A percentile compares a stretch with the other conserved stretches of the same genome.
These are phyloP conservation scores for Luffia ferchaultella DNA, from an alignment of 2,888 invertebrate genomes.

Conservation along the genomic window DNA sequence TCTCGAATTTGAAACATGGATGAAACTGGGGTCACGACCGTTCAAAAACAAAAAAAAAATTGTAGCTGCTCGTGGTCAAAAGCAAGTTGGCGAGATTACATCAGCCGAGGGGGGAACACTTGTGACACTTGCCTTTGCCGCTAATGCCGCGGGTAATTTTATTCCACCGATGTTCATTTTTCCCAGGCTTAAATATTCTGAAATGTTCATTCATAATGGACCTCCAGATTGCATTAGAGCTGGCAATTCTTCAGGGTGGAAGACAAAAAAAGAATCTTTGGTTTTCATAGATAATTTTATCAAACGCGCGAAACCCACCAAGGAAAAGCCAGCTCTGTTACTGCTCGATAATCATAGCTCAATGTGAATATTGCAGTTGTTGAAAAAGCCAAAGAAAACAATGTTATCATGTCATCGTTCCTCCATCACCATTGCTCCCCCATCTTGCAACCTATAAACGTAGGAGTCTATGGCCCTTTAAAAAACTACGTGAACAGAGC, in stretches of 20 bases:
- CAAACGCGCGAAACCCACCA: conserved; percentile 12
- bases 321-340: conserved; percentile 18
- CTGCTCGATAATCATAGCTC: conserved; percentile 19
- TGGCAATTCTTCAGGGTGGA: conserved; percentile 19
- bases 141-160: conserved; percentile 21
- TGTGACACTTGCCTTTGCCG: conserved; percentile 19
- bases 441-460: conserved; percentile 13
- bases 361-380: conserved; percentile 13
- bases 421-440: conserved; percentile 13
- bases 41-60: conserved; percentile 12
- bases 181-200: conserved; percentile 17
- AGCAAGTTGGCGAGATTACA: conserved; percentile 17
- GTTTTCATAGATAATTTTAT: conserved; percentile 21
- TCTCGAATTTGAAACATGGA: conserved; percentile 19
- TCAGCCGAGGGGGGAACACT: conserved; percentile 17
- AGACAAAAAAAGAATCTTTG: conserved; percentile 19
- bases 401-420: background rate
- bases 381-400: conserved; percentile 8
- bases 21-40: background rate
- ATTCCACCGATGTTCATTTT: conserved; percentile 24
- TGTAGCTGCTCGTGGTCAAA: conserved; percentile 18
- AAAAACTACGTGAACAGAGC: background rate
- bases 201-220: conserved; percentile 18
- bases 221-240: conserved; percentile 15
- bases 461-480: background rate